phyloP scores from a whole-genome alignment of 2,113 vertebrate genomes.

The Lutjanus erythropterus region DNA sequence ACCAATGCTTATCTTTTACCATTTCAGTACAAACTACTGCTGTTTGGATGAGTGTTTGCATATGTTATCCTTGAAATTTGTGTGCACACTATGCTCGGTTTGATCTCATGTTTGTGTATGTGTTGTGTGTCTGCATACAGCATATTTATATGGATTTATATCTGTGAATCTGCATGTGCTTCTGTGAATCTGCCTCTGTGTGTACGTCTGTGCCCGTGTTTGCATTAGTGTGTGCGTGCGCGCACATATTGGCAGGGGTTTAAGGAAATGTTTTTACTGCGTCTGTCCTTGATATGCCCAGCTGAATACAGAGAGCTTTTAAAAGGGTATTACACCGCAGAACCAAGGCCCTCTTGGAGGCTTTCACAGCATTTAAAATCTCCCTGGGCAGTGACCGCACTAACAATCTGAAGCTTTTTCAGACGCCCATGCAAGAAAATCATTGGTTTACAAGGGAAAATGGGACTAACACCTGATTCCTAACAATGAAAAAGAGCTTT shows the following conservation, averaged over 20 bases:
- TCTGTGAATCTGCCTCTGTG: not conserved
- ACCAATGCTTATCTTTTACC: slow-evolving; percentile 34
- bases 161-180: not conserved
- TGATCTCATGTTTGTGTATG: not conserved
- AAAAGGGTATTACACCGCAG: slow-evolving; percentile 42
- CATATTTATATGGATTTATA: too few relatives aligned
- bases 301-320: slow-evolving; percentile 65
- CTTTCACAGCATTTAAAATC: slow-evolving; percentile 46
- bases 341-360: slow-evolving; percentile 33
- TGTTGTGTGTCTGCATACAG: not conserved
- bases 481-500: not conserved
- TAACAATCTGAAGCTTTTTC: slow-evolving; percentile 9
- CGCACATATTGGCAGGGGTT: slow-evolving; percentile 44
- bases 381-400: slow-evolving; percentile 10
- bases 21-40: slow-evolving; percentile 19
- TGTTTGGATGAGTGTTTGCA: slow-evolving; percentile 18
- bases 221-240: not conserved
- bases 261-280: slow-evolving; percentile 38
- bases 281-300: slow-evolving; percentile 64
- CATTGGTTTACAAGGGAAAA: slow-evolving; percentile 21
- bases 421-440: slow-evolving; percentile 21
- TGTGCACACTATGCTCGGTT: not conserved
- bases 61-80: not conserved
- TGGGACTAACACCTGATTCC: not conserved
- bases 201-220: not conserved